Evolutionary conservation across 2,888 invertebrate genomes (phyloP).

Genomic region (Amphimallon solstitiale): DNA sequence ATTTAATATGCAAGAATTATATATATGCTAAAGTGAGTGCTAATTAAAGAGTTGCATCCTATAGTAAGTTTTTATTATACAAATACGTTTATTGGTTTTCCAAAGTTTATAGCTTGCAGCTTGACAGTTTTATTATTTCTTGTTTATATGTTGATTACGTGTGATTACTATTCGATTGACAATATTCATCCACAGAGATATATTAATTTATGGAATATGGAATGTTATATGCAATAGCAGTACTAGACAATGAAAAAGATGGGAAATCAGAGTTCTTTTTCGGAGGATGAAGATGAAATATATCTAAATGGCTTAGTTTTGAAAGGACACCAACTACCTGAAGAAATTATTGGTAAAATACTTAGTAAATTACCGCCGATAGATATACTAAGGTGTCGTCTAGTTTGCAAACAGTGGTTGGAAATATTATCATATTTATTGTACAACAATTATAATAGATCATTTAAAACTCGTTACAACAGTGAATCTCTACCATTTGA

Average conservation of each 20-base stretch:
- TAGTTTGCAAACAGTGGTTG: conserved; percentile 67
- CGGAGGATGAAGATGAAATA: background rate
- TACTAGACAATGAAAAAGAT: background rate
- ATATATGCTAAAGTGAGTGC: no score
- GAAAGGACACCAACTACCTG: conserved; percentile 56
- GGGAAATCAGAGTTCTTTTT: background rate
- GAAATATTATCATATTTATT: conserved; percentile 60
- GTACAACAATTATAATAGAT: conserved; percentile 51
- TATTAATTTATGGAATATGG: no score
- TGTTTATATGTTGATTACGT: no score
- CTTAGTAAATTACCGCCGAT: conserved; percentile 60
- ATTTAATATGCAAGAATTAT: no score
- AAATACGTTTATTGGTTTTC: no score
- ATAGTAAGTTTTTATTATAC: no score
- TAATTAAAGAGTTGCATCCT: no score
- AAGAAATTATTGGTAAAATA: conserved; percentile 64
- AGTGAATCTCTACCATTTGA: conserved; percentile 58
- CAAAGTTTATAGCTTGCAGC: no score
- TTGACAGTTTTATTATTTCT: no score
- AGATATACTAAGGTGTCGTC: conserved; percentile 60
- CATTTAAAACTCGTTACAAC: conserved; percentile 40
- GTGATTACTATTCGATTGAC: no score
- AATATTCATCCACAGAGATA: no score
- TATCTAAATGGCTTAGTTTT: conserved; percentile 22
- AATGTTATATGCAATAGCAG: no score